Base-by-base conservation (phyloP, 2,797 vertebrate genomes). In the Acanthurus lineatus region DNA sequence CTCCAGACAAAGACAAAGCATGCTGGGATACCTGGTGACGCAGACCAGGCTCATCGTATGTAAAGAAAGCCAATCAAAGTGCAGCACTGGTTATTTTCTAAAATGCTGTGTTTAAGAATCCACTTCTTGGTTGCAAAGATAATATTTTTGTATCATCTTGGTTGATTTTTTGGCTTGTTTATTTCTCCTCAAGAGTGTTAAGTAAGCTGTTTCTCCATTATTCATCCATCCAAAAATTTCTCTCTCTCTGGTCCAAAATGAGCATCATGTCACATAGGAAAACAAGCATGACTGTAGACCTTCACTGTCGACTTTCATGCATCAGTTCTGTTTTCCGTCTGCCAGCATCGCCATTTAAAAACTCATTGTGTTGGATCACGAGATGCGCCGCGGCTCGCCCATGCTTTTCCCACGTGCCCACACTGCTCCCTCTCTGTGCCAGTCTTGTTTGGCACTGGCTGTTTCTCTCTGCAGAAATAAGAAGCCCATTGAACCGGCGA, bases 351-450 rank as follows among this genome's bases (percentile, higher is more conserved):
- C 76, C 42, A 11, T 76, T 87, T 70, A 32, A 54, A 72, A 85
- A 76, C 48, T 3, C 42, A 87, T 89, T 90, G 86, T 92, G 83
- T 75, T 8, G 64, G 79, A 89, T 91, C 91, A 93, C 91, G 76
- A 88, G 89, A 86, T 35, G 53, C 72, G 89, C 78, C 12, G 40
- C 28, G 8, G 35, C 59, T 77, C 48, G 78, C 91, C 91, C 91
- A 74, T 89, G 88, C 88, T 83, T 93, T 92, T 93, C 91, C 90
- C 92, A 93, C 88, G 84, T 92, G 91, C 92, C 92, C 89, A 93
- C 91, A 19, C 85, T 77, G 83, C 70, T 86, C 79, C 67, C 69
- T 44, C 62, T 90, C 84, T 90, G 86, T 92, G 91, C 88, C 91
- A 88, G 89, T 83, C 89, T 88, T 91, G 90, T 92, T 91, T 88